phyloP scores from a whole-genome alignment of 2,888 invertebrate species.

The Caenorhabditis japonica region DNA sequence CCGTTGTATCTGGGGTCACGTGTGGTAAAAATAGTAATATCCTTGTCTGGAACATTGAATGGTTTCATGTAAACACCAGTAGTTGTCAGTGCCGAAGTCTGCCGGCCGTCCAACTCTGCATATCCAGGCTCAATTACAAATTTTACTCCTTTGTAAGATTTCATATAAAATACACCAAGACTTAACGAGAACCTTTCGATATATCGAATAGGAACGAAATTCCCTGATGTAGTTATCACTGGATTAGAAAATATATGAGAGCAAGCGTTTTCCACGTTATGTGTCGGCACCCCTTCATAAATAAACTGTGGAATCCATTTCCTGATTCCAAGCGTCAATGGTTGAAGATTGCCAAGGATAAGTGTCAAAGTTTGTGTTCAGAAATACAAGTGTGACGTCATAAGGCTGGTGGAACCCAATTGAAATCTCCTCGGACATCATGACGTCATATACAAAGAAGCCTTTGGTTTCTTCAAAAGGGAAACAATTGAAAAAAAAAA shows the following conservation, averaged over 20 bases:
- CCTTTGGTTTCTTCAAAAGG: constrained; percentile 11
- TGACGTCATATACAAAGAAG: constrained; percentile 17
- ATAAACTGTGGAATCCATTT: constrained; percentile 4
- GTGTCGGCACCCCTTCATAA: constrained; percentile 33
- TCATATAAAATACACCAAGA: constrained; percentile 28
- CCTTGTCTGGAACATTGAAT: constrained; percentile 9
- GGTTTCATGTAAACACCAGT: constrained; percentile 43
- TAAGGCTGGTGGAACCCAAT: no score
- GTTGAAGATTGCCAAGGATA: constrained; percentile 22
- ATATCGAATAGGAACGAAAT: not conserved
- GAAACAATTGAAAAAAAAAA: not conserved
- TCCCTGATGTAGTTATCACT: not conserved
- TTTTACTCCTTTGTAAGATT: constrained; percentile 15
- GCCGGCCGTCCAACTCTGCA: constrained; percentile 2
- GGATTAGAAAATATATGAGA: constrained; percentile 43
- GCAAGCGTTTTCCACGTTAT: constrained; percentile 12
- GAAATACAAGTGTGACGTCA: constrained; percentile 23
- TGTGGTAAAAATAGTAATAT: not conserved
- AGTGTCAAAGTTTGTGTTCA: constrained; percentile 18
- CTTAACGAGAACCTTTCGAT: constrained; percentile 32
- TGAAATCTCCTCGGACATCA: not conserved
- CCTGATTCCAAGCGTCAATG: constrained; percentile 21
- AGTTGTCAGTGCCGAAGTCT: not conserved
- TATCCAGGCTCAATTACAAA: not conserved
- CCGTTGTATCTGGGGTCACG: constrained; percentile 14